These are phyloP conservation scores for Lemur catta DNA, from an alignment of 2,797 vertebrate species.

Conservation along the genomic window DNA sequence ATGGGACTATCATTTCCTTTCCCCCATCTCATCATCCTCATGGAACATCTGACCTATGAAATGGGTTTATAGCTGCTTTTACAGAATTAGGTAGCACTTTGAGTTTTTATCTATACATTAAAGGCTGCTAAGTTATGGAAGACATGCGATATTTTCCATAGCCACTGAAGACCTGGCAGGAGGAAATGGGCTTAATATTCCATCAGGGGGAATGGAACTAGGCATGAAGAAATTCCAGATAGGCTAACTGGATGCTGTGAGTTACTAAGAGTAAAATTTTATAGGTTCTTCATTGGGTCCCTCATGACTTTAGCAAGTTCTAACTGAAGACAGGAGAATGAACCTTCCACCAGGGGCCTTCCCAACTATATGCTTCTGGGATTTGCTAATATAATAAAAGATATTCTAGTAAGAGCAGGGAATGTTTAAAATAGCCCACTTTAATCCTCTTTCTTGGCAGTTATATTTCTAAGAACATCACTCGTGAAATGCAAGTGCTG, in stretches of 20 bases:
- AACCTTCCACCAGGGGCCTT: background rate
- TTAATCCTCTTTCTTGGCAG: slow-evolving; percentile 24
- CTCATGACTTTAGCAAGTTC: slow-evolving; percentile 10
- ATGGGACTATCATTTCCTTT: slow-evolving; percentile 17
- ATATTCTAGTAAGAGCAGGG: background rate
- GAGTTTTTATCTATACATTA: slow-evolving; percentile 24
- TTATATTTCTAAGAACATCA: slow-evolving; percentile 8
- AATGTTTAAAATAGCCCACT: slow-evolving; percentile 5
- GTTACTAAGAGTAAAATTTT: slow-evolving; percentile 11
- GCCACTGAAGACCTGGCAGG: background rate
- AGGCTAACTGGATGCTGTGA: background rate
- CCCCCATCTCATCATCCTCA: background rate
- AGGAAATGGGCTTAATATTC: background rate
- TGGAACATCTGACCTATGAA: background rate
- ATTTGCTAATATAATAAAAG: background rate
- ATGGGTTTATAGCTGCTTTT: background rate
- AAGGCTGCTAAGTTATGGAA: background rate
- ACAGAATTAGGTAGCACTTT: background rate
- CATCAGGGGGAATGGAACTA: background rate
- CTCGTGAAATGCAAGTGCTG: background rate
- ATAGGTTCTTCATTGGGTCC: background rate
- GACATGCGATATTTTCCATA: background rate
- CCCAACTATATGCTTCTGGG: background rate
- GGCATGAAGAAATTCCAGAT: slow-evolving; percentile 8
- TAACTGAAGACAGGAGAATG: background rate